phyloP scores from a whole-genome alignment of 2,113 vertebrate genomes.

The Coptodon bakossiorum region DNA sequence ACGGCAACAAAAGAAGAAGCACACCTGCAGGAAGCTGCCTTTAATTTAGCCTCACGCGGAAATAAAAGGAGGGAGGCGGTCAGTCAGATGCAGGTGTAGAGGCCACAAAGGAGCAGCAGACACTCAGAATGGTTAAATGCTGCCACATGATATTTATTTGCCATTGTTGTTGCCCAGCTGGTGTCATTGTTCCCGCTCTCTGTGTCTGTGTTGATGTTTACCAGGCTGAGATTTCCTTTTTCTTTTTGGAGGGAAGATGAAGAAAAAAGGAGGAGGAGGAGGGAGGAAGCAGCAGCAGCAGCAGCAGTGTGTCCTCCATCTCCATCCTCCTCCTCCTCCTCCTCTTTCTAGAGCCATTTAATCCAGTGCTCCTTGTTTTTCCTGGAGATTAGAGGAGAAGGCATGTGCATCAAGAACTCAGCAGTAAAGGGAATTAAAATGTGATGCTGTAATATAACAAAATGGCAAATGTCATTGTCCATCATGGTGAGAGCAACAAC shows the following conservation, averaged over 20 bases:
- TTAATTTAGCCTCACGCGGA: neutral
- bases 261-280: neutral
- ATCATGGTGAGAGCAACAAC: neutral
- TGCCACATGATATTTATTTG: constrained; percentile 3
- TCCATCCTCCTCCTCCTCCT: neutral
- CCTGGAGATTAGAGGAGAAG: neutral
- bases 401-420: neutral
- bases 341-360: neutral
- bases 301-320: constrained; percentile 6
- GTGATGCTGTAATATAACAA: neutral
- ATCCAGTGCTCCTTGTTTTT: constrained; percentile 1
- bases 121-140: neutral
- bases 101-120: constrained; percentile 23
- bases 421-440: neutral
- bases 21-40: neutral
- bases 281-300: neutral
- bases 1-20: neutral
- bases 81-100: constrained; percentile 31
- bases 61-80: neutral
- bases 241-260: neutral
- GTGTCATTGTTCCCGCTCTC: constrained; percentile 20
- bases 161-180: constrained; percentile 25
- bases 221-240: neutral
- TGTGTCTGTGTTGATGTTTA: neutral
- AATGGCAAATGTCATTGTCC: neutral